Conservation (phyloP, 1,140 invertebrate genomes). For the Lordiphosa mommai region DNA sequence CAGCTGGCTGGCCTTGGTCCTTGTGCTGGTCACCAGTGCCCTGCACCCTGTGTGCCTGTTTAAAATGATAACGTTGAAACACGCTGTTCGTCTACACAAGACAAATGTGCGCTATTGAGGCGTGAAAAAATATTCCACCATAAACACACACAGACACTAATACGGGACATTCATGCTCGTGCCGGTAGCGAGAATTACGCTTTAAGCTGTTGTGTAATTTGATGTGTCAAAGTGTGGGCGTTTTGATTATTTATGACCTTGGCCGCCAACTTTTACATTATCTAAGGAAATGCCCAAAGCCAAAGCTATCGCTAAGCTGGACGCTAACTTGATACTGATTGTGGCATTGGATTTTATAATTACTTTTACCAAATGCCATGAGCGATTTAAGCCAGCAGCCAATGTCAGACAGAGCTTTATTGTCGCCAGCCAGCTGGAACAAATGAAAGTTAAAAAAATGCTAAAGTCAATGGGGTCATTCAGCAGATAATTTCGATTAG, state of each 20-base stretch:
- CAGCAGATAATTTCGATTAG: too few species aligned
- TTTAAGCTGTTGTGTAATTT: slow-evolving; percentile 62
- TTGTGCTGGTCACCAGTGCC: slow-evolving; percentile 4
- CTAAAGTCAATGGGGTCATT: too few species aligned
- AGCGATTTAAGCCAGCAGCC: background rate
- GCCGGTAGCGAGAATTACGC: slow-evolving; percentile 12
- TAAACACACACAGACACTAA: slow-evolving; percentile 50
- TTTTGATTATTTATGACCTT: slow-evolving; percentile 57
- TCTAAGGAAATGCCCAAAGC: slow-evolving; percentile 35
- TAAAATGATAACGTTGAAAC: slow-evolving; percentile 77
- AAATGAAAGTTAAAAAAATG: background rate
- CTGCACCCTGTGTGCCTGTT: slow-evolving; percentile 45
- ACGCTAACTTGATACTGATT: slow-evolving; percentile 44
- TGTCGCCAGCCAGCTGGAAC: background rate
- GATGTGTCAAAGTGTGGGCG: slow-evolving; percentile 49
- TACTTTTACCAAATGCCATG: slow-evolving; percentile 10
- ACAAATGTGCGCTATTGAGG: slow-evolving; percentile 75
- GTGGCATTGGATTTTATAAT: slow-evolving; percentile 1
- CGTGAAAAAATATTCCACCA: slow-evolving; percentile 75
- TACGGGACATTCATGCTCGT: background rate
- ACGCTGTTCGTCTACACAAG: slow-evolving; percentile 52
- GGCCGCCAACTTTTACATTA: slow-evolving; percentile 24
- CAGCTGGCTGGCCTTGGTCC: slow-evolving; percentile 35
- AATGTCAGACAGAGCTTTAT: background rate
- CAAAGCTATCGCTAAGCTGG: slow-evolving; percentile 15